These are phyloP conservation scores for Typhlichthys subterraneus DNA, from an alignment of 2,797 vertebrate species.

Conservation along the genomic window DNA sequence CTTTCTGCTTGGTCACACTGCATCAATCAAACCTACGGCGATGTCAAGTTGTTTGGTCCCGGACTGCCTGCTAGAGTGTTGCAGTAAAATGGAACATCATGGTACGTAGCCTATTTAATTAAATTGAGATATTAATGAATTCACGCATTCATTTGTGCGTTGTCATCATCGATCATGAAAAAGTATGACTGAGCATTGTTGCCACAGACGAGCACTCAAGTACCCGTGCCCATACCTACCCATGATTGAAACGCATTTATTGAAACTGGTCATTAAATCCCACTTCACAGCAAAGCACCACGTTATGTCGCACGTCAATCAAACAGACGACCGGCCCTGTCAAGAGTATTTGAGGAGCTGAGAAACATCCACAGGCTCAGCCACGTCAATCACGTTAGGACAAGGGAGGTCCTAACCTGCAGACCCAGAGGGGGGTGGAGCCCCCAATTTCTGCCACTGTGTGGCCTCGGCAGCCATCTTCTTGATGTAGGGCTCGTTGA, in stretches of 20 bases:
- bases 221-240: not conserved
- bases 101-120: too few species aligned
- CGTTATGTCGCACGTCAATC: constrained; percentile 1
- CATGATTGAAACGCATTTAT: not conserved
- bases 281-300: not conserved
- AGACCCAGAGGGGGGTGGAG: constrained; percentile 92
- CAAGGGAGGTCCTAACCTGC: constrained; percentile 79
- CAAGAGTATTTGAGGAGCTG: constrained; percentile 17
- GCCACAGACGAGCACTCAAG: too few species aligned
- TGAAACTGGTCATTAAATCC: not conserved
- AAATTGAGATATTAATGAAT: too few species aligned
- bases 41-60: too few species aligned
- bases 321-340: constrained; percentile 5
- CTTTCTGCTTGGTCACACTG: too few species aligned
- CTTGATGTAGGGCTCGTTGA: constrained; percentile 91
- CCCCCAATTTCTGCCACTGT: constrained; percentile 92
- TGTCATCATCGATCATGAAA: too few species aligned
- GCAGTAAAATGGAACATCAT: too few species aligned
- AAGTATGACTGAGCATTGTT: too few species aligned
- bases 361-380: constrained; percentile 13
- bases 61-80: too few species aligned
- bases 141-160: too few species aligned
- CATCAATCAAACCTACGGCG: too few species aligned
- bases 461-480: constrained; percentile 94
- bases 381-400: constrained; percentile 14